Conservation (phyloP, 2,888 invertebrate species). For the Stramonita haemastoma region DNA sequence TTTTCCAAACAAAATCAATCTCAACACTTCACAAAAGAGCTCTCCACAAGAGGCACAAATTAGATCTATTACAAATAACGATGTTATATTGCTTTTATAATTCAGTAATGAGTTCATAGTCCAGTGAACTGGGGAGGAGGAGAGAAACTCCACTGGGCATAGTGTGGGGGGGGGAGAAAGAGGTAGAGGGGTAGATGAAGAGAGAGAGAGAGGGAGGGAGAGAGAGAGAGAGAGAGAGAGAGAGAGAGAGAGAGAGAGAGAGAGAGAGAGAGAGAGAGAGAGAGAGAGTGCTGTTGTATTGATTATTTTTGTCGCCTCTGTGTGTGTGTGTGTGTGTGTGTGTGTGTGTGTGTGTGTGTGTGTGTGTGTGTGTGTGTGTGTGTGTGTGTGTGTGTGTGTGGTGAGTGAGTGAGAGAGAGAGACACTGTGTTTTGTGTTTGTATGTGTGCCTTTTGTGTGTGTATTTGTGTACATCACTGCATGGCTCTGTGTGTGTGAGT, state of each 20-base stretch:
- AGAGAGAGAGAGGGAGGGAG: neutral
- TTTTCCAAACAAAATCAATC: too few species aligned
- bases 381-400: neutral
- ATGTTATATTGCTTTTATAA: too few species aligned
- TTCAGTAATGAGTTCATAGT: too few species aligned
- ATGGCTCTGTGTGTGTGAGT: neutral
- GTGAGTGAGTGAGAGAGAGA: too few species aligned
- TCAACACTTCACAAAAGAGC: too few species aligned
- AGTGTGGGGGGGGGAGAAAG: too few species aligned
- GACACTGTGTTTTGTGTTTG: too few species aligned
- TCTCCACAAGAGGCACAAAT: too few species aligned
- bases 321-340: neutral
- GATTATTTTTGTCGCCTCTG: neutral
- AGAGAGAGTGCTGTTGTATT: neutral
- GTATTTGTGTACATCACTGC: neutral
- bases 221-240: neutral
- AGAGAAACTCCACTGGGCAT: too few species aligned
- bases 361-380: neutral
- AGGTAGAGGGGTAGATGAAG: too few species aligned
- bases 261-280: conserved; percentile 5
- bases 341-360: neutral
- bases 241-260: neutral
- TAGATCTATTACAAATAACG: too few species aligned
- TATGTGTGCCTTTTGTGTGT: neutral
- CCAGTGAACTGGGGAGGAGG: too few species aligned